phyloP scores from a whole-genome alignment of 2,888 invertebrate species.

The Sipha maydis region DNA sequence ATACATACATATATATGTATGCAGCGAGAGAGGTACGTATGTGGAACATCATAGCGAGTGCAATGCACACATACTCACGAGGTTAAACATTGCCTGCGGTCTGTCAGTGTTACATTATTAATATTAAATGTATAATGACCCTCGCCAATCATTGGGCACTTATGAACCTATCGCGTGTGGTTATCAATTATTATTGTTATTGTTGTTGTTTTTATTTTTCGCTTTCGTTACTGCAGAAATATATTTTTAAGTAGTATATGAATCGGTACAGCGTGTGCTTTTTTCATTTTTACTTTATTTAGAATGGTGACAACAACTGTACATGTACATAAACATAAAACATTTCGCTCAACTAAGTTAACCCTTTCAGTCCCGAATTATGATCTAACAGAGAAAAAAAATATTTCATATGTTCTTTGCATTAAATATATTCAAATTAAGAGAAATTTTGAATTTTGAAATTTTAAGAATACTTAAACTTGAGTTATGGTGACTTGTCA shows the following conservation, averaged over 20 bases:
- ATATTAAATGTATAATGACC: neutral
- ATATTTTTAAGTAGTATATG: neutral
- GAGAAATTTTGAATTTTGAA: too few species aligned
- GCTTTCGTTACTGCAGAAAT: neutral
- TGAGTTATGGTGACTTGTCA: too few species aligned
- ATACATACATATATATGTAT: neutral
- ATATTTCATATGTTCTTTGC: too few species aligned
- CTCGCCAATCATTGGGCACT: neutral
- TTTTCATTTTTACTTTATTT: too few species aligned
- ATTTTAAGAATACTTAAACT: too few species aligned
- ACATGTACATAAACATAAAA: too few species aligned
- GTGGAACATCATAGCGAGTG: neutral
- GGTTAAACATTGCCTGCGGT: slow-evolving; percentile 1
- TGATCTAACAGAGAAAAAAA: too few species aligned
- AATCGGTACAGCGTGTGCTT: neutral
- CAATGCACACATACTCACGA: neutral
- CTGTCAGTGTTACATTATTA: neutral
- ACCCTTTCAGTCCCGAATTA: too few species aligned
- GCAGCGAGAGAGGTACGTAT: too few species aligned
- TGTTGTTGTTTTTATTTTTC: neutral
- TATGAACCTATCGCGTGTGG: neutral
- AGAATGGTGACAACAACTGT: too few species aligned
- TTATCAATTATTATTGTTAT: neutral
- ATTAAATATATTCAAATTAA: too few species aligned
- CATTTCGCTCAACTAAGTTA: too few species aligned